A percentile compares a stretch with the other conserved stretches of the same genome.
phyloP scores from a whole-genome alignment of 2,113 vertebrate genomes.

The Dasyurus viverrinus region DNA sequence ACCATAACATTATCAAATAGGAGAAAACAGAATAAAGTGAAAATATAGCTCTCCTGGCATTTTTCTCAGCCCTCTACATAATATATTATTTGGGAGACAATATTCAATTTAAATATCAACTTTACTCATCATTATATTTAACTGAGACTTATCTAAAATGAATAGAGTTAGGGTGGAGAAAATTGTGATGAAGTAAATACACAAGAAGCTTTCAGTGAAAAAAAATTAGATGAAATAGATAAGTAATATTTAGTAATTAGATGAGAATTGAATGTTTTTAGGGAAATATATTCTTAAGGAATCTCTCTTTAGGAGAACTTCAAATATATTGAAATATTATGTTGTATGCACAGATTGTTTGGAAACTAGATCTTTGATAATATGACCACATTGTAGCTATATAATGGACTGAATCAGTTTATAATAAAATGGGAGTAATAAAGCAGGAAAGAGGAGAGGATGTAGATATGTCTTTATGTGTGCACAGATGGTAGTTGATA shows the following conservation, averaged over 20 bases:
- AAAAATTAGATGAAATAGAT: neutral
- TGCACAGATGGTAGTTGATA: no score
- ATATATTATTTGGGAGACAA: neutral
- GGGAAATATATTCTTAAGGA: neutral
- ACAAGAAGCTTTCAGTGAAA: neutral
- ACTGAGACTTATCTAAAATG: neutral
- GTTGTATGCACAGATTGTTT: neutral
- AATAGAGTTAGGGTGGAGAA: neutral
- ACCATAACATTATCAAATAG: neutral
- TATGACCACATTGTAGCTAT: neutral
- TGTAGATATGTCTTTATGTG: neutral
- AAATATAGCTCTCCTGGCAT: slow-evolving; percentile 2
- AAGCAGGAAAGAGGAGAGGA: neutral
- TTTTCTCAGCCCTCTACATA: neutral
- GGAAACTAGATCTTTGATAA: neutral
- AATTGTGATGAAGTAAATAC: neutral
- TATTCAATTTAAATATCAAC: neutral
- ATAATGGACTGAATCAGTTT: neutral
- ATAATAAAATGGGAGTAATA: neutral
- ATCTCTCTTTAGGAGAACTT: neutral
- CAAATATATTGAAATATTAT: neutral
- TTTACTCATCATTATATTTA: neutral
- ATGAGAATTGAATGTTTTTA: neutral
- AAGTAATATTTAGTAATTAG: neutral
- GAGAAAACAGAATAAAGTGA: neutral